Conservation (phyloP, 2,113 vertebrate species). For the Pomatorhinus ruficollis region DNA sequence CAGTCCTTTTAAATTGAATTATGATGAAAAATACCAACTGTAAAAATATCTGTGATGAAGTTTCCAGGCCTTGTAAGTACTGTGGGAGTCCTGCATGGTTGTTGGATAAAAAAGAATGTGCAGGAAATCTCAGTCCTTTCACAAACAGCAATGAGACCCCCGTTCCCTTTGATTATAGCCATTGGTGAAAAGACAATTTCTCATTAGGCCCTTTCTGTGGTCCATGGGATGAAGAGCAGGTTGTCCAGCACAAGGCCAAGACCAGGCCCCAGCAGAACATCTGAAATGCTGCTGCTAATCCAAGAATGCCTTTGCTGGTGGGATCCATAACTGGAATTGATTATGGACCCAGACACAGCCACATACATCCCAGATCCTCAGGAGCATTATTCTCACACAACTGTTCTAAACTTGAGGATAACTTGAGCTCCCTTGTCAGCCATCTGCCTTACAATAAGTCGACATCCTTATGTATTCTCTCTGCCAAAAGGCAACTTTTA, state of each 20-base stretch:
- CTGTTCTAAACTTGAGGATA: not conserved
- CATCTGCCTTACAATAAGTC: not conserved
- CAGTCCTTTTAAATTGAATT: not conserved
- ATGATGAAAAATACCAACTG: not conserved
- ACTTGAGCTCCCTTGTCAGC: not conserved
- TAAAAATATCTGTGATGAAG: not conserved
- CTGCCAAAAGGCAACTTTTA: constrained; percentile 41
- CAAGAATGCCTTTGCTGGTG: not conserved
- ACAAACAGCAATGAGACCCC: not conserved
- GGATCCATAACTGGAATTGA: not conserved
- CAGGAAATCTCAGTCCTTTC: not conserved
- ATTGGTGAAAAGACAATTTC: not conserved
- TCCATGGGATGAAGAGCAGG: not conserved
- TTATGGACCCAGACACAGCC: not conserved
- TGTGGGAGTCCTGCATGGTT: not conserved
- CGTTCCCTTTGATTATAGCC: not conserved
- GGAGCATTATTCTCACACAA: not conserved
- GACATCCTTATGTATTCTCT: not conserved
- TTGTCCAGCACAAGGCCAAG: fast-evolving
- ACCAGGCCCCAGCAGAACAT: not conserved
- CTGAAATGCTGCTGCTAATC: not conserved
- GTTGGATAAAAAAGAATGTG: not conserved
- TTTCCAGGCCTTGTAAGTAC: not conserved
- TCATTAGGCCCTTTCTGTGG: not conserved
- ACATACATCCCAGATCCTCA: fast-evolving